Base-by-base conservation (phyloP, 2,888 invertebrate species). In the Cheilosia variabilis region DNA sequence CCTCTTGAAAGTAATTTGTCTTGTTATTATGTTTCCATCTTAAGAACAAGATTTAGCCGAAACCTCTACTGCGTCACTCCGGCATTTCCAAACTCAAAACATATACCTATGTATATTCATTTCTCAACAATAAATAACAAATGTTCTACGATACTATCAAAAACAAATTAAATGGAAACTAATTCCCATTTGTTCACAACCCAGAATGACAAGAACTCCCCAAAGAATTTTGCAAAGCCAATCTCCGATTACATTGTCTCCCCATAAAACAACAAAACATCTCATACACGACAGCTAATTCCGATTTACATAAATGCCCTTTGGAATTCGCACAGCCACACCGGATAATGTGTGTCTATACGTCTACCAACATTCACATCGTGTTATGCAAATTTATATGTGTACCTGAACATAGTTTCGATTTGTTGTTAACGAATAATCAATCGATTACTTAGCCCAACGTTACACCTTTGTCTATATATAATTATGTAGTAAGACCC, bases 121-220 rank as follows among this genome's bases (percentile, higher is more conserved):
- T 50, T 50, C 50, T 60, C 19, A 34, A 55, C 65, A 77, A 53
- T 37, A 65, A 82, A 72, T 76, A 65, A 76, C 71, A 71, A 77
- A 76, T 71, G 71, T 60, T 53, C 45, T 15, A 52, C 52, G 24
- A 52, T 57, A 15, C 65, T 31, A 77, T 69, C 58, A 62, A 41
- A 82, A 22, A 24, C 53, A 72, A 83, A 83, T 66, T 83, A 83
- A 83, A 83, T 78, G 62, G 60, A 77, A 72, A 83, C 65, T 83
- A 78, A 83, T 77, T 83, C 68, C 50, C 66, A 72, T 66, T 57
- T 77, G 82, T 72, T 82, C 72, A 57, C 72, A 73, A 63, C 72
- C 68, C 55, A 45, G 55, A 78, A 73, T 63, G 72, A 78, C 78
- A 78, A 73, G 83, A 68, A 83, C 63, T 83, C 73, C 73, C 63